A percentile compares a stretch with the other conserved stretches of the same genome.
Evolutionary conservation across 2,888 invertebrate genomes (phyloP).

Genomic region (Zootermopsis nevadensis): DNA sequence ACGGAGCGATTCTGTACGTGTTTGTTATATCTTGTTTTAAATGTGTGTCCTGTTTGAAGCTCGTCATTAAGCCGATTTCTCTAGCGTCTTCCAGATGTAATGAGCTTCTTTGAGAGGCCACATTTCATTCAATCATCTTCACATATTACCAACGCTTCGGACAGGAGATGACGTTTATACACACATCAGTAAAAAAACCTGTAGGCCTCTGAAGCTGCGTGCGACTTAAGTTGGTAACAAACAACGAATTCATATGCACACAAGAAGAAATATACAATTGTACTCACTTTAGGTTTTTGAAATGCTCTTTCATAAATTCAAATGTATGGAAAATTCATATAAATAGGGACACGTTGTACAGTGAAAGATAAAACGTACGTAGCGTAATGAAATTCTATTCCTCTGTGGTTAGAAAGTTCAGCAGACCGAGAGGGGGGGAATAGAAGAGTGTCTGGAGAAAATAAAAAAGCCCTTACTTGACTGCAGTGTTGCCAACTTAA

Average conservation of each 20-base stretch:
- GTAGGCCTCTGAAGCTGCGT: background rate
- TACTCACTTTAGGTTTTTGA: no score
- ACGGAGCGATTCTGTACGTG: no score
- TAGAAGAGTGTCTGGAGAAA: background rate
- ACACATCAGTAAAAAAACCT: background rate
- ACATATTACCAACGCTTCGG: background rate
- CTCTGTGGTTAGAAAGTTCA: background rate
- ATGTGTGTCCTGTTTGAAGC: no score
- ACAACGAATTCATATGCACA: background rate
- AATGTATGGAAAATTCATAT: background rate
- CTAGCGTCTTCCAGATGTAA: no score
- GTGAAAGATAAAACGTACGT: background rate
- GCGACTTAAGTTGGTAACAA: background rate
- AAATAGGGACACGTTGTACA: background rate
- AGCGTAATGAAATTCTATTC: conserved; percentile 11
- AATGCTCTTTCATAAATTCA: background rate
- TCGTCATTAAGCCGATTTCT: no score
- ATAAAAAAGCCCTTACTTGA: background rate
- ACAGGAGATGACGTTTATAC: background rate
- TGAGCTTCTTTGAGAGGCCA: no score
- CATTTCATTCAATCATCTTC: no score
- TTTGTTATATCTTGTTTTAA: no score
- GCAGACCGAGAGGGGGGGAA: background rate
- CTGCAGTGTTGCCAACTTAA: conserved; percentile 20
- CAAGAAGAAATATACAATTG: background rate